Base-by-base conservation (phyloP, 2,113 vertebrate genomes). In the Tenebrosternarchus preto region DNA sequence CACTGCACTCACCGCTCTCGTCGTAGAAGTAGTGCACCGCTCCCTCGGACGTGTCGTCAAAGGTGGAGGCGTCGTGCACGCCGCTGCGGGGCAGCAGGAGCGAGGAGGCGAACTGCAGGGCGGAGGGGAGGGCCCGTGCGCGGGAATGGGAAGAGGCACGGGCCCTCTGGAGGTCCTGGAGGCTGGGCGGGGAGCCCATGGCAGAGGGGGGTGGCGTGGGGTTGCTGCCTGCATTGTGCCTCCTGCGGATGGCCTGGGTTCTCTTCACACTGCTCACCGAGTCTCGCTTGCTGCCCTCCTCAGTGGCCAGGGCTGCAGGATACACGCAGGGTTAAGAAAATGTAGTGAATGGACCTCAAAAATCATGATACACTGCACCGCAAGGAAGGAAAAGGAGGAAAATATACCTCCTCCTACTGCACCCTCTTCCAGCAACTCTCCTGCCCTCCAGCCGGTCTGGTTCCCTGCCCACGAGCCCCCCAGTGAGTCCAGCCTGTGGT, bases 21-120 rank as follows among this genome's bases (percentile, higher is more conserved):
- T 97, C 96, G 0, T 91, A 96, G 88, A 97, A 97, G 85, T 96
- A 97, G 88, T 97, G 96, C 87, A 97, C 92, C 0, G 96, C 95
- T 0, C 95, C 96, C 85, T 96, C 95, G 0, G 96, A 93, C 3
- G 96, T 97, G 89, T 97, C 96, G 0, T 97, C 95, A 0, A 96
- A 96, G 64, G 94, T 96, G 82, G 95, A 96, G 82, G 96, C 96
- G 86, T 96, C 95, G 0, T 97, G 96, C 78, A 97, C 93, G 0
- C 95, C 94, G 0, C 93, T 93, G 12, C 95, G 93, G 0, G 95
- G 94, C 61, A 95, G 90, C 36, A 95, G 89, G 77, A 96, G 90
- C 0, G 95, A 96, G 59, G 95, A 95, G 71, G 95, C 95, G 0
- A 97, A 96, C 89, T 96, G 95, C 82, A 97, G 88, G 83, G 95